A percentile compares a stretch with the other conserved stretches of the same genome.
Conservation (phyloP, 2,888 invertebrate species). For the Lucinisca nassula region DNA sequence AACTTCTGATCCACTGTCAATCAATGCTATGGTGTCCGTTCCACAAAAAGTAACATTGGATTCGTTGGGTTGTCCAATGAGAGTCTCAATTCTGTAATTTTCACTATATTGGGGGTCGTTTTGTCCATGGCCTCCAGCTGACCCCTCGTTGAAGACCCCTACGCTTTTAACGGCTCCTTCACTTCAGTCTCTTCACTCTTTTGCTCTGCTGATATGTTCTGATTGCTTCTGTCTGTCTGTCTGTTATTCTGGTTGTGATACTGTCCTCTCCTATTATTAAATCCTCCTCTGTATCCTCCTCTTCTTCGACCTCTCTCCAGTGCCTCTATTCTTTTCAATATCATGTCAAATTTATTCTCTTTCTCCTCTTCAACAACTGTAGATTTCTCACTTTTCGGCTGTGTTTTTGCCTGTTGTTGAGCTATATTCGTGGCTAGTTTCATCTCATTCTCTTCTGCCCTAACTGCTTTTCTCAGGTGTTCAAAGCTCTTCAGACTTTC, state of each 20-base stretch:
- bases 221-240: not conserved
- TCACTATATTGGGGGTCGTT: not conserved
- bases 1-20: not conserved
- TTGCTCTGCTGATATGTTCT: not conserved
- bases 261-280: not conserved
- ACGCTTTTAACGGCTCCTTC: not conserved
- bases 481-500: not conserved
- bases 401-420: not conserved
- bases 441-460: not conserved
- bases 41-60: not conserved
- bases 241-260: not conserved
- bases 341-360: not conserved
- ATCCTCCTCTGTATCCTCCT: not conserved
- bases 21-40: not conserved
- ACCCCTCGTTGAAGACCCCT: slow-evolving; percentile 4
- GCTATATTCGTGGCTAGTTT: not conserved
- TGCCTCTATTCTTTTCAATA: not conserved
- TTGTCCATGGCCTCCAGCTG: not conserved
- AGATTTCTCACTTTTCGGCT: not conserved
- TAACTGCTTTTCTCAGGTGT: not conserved
- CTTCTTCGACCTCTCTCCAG: not conserved
- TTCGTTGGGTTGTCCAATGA: not conserved
- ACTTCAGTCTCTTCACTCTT: not conserved
- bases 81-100: not conserved
- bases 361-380: not conserved